Base-by-base conservation (phyloP, 2,113 vertebrate species). In the Sylvia atricapilla region DNA sequence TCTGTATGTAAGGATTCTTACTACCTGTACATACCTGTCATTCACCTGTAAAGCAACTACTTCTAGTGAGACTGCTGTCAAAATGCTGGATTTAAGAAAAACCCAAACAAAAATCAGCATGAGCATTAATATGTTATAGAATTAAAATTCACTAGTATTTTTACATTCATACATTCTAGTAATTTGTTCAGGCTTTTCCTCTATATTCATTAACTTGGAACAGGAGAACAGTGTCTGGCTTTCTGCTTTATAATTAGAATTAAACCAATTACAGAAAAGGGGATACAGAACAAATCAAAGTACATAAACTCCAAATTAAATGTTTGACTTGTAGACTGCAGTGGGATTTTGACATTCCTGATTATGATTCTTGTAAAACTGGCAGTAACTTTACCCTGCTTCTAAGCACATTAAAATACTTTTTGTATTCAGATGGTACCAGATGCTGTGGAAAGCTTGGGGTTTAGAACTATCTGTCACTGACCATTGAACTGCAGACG, bases 31-130 rank as follows among this genome's bases (percentile, higher is more conserved):
- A 0, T 31, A 66, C 31, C 47, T 77, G 35, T 20, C 8, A 28
- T 25, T 62, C 0, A 0, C 21, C 41, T 59, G 33, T 31, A 77
- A 86, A 76, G 31, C 28, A 84, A 41, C 13, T n/a, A 1, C 6
- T 31, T 80, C 14, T 21, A n/a, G 8, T 72, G 18, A 82, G 46
- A 37, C 10, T 75, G 60, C 31, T 78, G 23, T 50, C 49, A 50
- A 79, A 88, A 15, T 7, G 55, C 41, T 62, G 25, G 8, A 56
- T 90, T 63, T 41, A 44, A 83, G 49, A 75, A 55, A 91, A 47
- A 5, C 7, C 17, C 19, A n/a, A 67, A n/a, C 24, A 63, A 70
- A 37, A 46, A n/a, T 24, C 39, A 67, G 6, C 5, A 10, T 27
- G 4, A 73, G 14, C 22, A 30, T 52, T 52, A n/a, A 15, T 76